Conservation (phyloP, 2,113 vertebrate genomes). For the Okapia johnstoni region DNA sequence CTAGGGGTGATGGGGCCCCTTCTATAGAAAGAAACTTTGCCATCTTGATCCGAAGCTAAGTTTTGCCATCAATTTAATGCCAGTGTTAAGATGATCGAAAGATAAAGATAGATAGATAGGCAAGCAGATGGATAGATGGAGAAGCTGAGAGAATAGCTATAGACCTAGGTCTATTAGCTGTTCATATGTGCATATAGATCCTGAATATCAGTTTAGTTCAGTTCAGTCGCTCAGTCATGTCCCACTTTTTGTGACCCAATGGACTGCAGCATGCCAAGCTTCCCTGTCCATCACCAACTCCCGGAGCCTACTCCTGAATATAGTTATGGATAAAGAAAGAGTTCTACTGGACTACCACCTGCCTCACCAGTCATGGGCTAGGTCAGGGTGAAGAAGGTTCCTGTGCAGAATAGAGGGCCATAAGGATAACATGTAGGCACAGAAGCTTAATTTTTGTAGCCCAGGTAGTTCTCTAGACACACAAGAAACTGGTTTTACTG, state of each 20-base stretch:
- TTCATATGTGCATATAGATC: not conserved
- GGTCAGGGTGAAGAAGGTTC: not conserved
- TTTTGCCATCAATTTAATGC: not conserved
- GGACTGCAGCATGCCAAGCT: not conserved
- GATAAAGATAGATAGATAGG: not conserved
- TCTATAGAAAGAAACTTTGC: not conserved
- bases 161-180: not conserved
- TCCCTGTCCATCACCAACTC: not conserved
- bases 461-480: not conserved
- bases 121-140: too few relatives aligned
- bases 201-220: not conserved
- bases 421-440: not conserved
- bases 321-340: not conserved
- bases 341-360: not conserved
- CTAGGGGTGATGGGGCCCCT: not conserved
- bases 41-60: not conserved
- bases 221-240: not conserved
- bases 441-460: not conserved
- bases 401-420: not conserved
- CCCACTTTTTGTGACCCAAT: not conserved
- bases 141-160: not conserved
- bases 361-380: not conserved
- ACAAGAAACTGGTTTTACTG: not conserved
- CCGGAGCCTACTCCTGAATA: not conserved
- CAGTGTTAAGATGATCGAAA: not conserved